A percentile compares a stretch with the other conserved stretches of the same genome.
Evolutionary conservation across 1,140 invertebrate species (phyloP).

Genomic region (Drosophila insularis): DNA sequence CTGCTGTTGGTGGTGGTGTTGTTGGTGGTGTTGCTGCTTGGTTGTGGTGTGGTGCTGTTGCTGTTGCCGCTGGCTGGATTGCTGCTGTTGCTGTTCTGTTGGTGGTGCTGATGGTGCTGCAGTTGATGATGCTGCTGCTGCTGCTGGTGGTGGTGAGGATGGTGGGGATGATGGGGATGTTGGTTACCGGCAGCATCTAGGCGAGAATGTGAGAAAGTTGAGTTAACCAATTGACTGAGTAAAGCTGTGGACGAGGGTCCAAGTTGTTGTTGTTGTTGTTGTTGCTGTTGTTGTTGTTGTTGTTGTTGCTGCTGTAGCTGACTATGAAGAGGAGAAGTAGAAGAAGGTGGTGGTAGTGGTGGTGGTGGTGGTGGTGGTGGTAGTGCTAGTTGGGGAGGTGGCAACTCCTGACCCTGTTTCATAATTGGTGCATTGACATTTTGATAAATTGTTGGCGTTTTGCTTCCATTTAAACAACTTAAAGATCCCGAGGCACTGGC

Average conservation of each 20-base stretch:
- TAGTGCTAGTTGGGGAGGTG: slow-evolving; percentile 36
- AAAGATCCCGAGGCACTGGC: neutral
- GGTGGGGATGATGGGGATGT: slow-evolving; percentile 51
- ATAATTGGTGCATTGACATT: slow-evolving; percentile 37
- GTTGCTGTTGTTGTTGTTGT: slow-evolving; percentile 82
- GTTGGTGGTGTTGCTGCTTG: slow-evolving; percentile 17
- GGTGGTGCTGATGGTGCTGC: slow-evolving; percentile 49
- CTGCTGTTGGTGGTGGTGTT: slow-evolving; percentile 14
- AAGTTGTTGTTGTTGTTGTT: slow-evolving; percentile 62
- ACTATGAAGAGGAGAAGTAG: neutral
- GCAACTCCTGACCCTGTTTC: slow-evolving; percentile 64
- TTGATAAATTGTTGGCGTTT: slow-evolving; percentile 75
- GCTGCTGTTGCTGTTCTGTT: slow-evolving; percentile 42
- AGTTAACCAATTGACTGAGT: slow-evolving; percentile 82
- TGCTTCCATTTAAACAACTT: slow-evolving; percentile 30
- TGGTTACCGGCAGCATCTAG: slow-evolving; percentile 58
- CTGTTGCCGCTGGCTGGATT: slow-evolving; percentile 25
- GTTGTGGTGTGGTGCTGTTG: slow-evolving; percentile 32
- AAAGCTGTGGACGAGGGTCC: slow-evolving; percentile 79
- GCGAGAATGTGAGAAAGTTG: slow-evolving; percentile 75
- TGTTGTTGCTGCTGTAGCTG: slow-evolving; percentile 83
- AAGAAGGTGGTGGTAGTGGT: slow-evolving; percentile 26
- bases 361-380: slow-evolving; percentile 11
- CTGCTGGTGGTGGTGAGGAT: slow-evolving; percentile 33
- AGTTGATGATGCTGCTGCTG: slow-evolving; percentile 44